Base-by-base conservation (phyloP, 2,888 invertebrate genomes). In the Germaria angustata region DNA sequence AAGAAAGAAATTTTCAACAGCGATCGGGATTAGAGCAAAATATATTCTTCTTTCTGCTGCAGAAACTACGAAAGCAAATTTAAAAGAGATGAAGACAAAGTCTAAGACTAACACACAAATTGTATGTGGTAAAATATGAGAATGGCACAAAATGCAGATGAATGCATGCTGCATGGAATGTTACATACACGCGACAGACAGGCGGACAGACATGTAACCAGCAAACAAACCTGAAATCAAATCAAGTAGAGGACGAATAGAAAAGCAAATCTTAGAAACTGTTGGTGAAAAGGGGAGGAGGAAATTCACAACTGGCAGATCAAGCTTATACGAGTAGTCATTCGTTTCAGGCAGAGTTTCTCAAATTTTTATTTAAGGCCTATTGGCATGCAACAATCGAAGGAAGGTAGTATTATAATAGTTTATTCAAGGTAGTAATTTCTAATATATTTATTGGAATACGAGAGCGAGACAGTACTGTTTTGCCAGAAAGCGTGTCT, bases 111-210 rank as follows among this genome's bases (percentile, higher is more conserved):
- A 65, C 22, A 73, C 65, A 75, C 44, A 75, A 57, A 36, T 28
- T n/a, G 36, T 57, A 20, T 2, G 28, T 46, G 36, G 20, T 53
- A 34, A 53, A 71, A 71, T 80, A 71, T 80, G 41, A 80, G 75
- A 76, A 80, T 61, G 69, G 80, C 63, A 81, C 32, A 77, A 80
- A 75, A 84, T 81, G 81, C 84, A 84, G 80, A 80, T 78, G 77
- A 80, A 76, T 84, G 81, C 84, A 84, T 81, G 84, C 68, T 68
- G 80, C 84, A 84, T 84, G 84, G 61, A 73, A 79, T 80, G 79
- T 69, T 71, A 75, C 66, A 71, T 66, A 76, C 82, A 82, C 82
- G 82, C 82, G 82, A 59, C 68, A 63, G 57, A 55, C 36, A 41
- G 39, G 49, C 46, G 44, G 20, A 24, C 28, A 53, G 28, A 53